Percentiles rank a stretch among this genome's conserved stretches.
Evolutionary conservation across 2,797 vertebrate genomes (phyloP).

Genomic region (Passerculus sandwichensis): DNA sequence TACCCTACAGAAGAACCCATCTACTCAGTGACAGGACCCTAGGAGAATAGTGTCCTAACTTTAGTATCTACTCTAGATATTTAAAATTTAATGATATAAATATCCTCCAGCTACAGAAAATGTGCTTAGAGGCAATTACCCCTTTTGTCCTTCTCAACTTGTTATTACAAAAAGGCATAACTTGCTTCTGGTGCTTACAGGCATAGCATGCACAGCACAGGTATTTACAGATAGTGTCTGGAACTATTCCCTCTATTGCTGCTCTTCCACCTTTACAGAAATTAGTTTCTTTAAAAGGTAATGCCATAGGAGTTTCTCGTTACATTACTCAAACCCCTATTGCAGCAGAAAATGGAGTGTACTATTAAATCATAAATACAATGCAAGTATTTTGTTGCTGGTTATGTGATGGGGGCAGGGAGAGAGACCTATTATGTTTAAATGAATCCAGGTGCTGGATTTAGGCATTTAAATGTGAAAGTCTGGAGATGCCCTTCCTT

Average conservation of each 20-base stretch:
- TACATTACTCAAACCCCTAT: neutral
- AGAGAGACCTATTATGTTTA: neutral
- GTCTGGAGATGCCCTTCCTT: neutral
- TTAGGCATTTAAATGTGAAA: neutral
- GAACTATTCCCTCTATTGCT: neutral
- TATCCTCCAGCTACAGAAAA: neutral
- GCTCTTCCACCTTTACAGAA: neutral
- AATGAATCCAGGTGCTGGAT: neutral
- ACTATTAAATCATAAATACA: neutral
- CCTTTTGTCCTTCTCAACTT: neutral
- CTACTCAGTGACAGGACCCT: neutral
- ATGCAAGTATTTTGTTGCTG: neutral
- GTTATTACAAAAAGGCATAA: neutral
- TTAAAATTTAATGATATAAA: neutral
- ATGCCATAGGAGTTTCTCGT: neutral
- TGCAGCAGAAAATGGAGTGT: neutral
- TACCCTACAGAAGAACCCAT: neutral
- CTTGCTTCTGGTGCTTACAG: neutral
- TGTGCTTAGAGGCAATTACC: neutral
- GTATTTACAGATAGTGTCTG: neutral
- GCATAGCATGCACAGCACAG: neutral
- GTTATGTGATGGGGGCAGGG: neutral
- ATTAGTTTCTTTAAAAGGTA: neutral
- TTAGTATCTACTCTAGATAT: neutral
- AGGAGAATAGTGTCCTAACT: neutral